These are phyloP conservation scores for Manis pentadactyla DNA, from an alignment of 2,797 vertebrate species.

Conservation along the genomic window DNA sequence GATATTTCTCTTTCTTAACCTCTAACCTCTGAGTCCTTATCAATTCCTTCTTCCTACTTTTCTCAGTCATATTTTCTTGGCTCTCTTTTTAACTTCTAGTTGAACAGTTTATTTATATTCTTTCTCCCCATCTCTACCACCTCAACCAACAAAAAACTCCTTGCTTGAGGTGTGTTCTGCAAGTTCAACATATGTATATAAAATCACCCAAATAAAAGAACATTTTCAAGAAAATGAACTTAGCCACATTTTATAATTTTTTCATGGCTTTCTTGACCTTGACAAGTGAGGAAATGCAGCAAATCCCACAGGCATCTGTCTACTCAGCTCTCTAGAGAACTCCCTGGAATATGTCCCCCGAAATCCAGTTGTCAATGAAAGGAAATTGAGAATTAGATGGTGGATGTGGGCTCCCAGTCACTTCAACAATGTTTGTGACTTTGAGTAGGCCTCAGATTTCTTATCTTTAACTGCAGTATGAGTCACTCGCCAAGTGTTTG, in stretches of 20 bases:
- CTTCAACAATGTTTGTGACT: not conserved
- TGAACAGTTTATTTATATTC: not conserved
- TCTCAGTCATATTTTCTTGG: not conserved
- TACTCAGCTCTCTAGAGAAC: not conserved
- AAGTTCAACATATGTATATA: not conserved
- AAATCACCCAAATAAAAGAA: slow-evolving; percentile 72
- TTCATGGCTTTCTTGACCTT: slow-evolving; percentile 45
- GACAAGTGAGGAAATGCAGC: slow-evolving; percentile 59
- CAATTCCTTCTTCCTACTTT: not conserved
- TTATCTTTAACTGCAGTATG: not conserved
- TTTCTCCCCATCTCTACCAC: not conserved
- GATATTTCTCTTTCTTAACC: slow-evolving; percentile 23
- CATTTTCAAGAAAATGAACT: slow-evolving; percentile 78
- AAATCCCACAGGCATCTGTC: not conserved
- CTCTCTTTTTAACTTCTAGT: slow-evolving; percentile 32
- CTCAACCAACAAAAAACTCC: not conserved
- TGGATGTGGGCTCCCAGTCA: not conserved
- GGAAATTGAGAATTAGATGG: not conserved
- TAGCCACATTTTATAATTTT: slow-evolving; percentile 1
- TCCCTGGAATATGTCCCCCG: not conserved
- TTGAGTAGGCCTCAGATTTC: not conserved
- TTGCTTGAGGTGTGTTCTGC: slow-evolving; percentile 34
- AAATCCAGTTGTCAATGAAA: not conserved
- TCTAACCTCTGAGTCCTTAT: not conserved
- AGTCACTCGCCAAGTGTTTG: not conserved